Conservation (phyloP, 2,797 vertebrate species). For the Myripristis jacobus region DNA sequence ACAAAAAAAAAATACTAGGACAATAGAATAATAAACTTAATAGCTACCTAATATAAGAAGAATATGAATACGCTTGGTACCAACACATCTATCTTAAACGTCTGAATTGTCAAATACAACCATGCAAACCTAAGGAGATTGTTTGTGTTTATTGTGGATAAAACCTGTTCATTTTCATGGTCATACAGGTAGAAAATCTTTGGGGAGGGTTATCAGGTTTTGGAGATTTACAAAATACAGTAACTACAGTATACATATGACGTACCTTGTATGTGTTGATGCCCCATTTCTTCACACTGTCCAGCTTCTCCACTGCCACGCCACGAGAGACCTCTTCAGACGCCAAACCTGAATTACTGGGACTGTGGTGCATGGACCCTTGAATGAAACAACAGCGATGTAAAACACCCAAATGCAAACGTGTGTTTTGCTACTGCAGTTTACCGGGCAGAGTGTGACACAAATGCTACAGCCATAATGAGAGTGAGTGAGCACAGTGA, state of each 20-base stretch:
- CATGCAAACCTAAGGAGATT: too few relatives aligned
- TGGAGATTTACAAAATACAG: neutral
- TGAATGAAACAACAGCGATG: slow-evolving; percentile 30
- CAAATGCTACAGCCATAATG: slow-evolving; percentile 22
- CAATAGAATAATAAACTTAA: too few relatives aligned
- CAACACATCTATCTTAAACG: too few relatives aligned
- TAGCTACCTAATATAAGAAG: too few relatives aligned
- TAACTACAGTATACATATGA: neutral
- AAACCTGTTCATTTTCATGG: too few relatives aligned
- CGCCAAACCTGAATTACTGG: slow-evolving; percentile 72
- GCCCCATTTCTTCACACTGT: slow-evolving; percentile 97
- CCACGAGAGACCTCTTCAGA: slow-evolving; percentile 91
- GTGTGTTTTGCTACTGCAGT: neutral
- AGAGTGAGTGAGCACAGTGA: slow-evolving; percentile 36
- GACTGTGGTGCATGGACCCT: slow-evolving; percentile 87
- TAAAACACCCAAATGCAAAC: neutral
- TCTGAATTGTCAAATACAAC: too few relatives aligned
- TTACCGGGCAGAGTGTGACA: slow-evolving; percentile 1
- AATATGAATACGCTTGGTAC: too few relatives aligned
- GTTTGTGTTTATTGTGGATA: too few relatives aligned
- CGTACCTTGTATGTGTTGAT: slow-evolving; percentile 98
- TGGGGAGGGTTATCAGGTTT: neutral
- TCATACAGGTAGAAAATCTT: too few relatives aligned
- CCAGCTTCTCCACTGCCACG: slow-evolving; percentile 95
- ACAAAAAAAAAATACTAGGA: too few relatives aligned